A percentile compares a stretch with the other conserved stretches of the same genome.
phyloP scores from a whole-genome alignment of 2,797 vertebrate genomes.

The Eospalax fontanierii region DNA sequence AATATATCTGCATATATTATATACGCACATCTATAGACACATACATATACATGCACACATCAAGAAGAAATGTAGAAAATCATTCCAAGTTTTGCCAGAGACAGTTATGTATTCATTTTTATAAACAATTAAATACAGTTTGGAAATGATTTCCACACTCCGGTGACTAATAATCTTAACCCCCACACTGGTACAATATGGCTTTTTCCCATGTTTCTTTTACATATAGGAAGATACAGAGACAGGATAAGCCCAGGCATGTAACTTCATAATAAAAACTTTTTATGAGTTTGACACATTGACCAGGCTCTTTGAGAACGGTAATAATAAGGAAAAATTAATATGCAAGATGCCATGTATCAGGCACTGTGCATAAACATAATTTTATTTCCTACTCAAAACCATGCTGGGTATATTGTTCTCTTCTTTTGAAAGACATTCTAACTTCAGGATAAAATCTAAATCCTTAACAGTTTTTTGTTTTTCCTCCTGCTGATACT shows the following conservation, averaged over 20 bases:
- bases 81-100: slow-evolving; percentile 67
- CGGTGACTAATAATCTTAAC: slow-evolving; percentile 71
- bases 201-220: slow-evolving; percentile 53
- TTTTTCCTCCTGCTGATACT: slow-evolving; percentile 47
- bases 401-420: no score
- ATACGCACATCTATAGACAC: no score
- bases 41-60: not conserved
- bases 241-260: not conserved
- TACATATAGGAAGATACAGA: not conserved
- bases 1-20: no score
- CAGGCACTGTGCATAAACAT: not conserved
- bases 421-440: slow-evolving; percentile 52
- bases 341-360: not conserved
- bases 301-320: slow-evolving; percentile 9
- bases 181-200: slow-evolving; percentile 46
- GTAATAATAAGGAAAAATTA: slow-evolving; percentile 11
- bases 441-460: slow-evolving; percentile 58
- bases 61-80: slow-evolving; percentile 59
- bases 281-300: not conserved
- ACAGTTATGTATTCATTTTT: slow-evolving; percentile 71
- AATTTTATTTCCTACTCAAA: no score
- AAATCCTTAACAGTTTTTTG: slow-evolving; percentile 54
- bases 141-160: slow-evolving; percentile 77
- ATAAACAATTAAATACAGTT: slow-evolving; percentile 74
- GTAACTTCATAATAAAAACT: not conserved